phyloP scores from a whole-genome alignment of 1,140 invertebrate genomes.

The Yoshiicerus persimilis region DNA sequence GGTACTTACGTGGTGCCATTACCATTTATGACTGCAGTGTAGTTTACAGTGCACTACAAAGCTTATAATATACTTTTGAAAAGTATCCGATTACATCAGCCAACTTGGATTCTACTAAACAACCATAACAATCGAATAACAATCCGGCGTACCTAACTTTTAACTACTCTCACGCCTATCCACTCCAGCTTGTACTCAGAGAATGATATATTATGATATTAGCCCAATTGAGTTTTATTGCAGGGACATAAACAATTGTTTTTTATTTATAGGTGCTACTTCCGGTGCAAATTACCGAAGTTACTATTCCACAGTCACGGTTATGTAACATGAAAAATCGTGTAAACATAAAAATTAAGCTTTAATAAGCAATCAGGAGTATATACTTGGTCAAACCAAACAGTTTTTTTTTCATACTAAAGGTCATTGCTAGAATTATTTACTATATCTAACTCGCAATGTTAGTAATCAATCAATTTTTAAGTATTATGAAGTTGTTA shows the following conservation, averaged over 20 bases:
- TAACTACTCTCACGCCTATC: neutral
- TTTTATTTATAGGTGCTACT: neutral
- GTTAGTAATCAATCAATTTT: too few relatives aligned
- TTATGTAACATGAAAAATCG: neutral
- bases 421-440: too few relatives aligned
- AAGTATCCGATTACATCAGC: neutral
- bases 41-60: too few relatives aligned
- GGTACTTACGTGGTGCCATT: neutral
- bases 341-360: neutral
- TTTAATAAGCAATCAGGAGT: neutral
- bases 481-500: too few relatives aligned
- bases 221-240: neutral
- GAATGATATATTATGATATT: neutral
- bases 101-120: neutral
- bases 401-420: too few relatives aligned
- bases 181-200: neutral
- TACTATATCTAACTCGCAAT: too few relatives aligned
- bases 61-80: too few relatives aligned
- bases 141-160: neutral
- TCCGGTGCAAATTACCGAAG: neutral
- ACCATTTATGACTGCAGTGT: neutral
- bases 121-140: neutral
- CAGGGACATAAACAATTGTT: neutral
- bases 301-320: neutral
- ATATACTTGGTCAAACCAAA: neutral